phyloP scores from a whole-genome alignment of 1,140 invertebrate species.

The Monochamus saltuarius region DNA sequence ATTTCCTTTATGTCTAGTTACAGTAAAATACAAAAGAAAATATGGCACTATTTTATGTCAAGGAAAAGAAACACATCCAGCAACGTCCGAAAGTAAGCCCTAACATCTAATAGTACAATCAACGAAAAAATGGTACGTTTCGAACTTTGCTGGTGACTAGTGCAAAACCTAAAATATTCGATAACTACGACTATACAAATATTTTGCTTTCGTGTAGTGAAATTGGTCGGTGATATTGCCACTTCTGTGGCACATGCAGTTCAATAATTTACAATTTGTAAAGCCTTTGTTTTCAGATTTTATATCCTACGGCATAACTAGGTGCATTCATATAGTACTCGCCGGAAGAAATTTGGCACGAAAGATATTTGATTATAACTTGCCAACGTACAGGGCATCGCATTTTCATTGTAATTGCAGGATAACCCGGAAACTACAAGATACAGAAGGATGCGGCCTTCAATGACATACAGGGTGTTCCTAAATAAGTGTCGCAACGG shows the following conservation, averaged over 20 bases:
- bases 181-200: slow-evolving; percentile 23
- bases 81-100: neutral
- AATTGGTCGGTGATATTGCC: slow-evolving; percentile 44
- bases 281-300: slow-evolving; percentile 28
- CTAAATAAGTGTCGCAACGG: no score
- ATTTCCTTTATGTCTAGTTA: slow-evolving; percentile 19
- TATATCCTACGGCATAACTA: slow-evolving; percentile 4
- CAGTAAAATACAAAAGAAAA: slow-evolving; percentile 7
- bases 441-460: no score
- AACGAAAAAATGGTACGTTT: neutral
- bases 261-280: slow-evolving; percentile 7
- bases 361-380: no score
- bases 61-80: neutral
- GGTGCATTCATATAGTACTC: no score
- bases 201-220: slow-evolving; percentile 36
- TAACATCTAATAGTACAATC: neutral
- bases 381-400: no score
- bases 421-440: no score
- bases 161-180: slow-evolving; percentile 25
- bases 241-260: slow-evolving; percentile 14
- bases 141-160: slow-evolving; percentile 20
- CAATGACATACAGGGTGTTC: no score
- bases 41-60: slow-evolving; percentile 14
- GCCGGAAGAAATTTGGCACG: no score
- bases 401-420: no score